Evolutionary conservation across 2,888 invertebrate genomes (phyloP).

Genomic region (Cerastis rubricosa): DNA sequence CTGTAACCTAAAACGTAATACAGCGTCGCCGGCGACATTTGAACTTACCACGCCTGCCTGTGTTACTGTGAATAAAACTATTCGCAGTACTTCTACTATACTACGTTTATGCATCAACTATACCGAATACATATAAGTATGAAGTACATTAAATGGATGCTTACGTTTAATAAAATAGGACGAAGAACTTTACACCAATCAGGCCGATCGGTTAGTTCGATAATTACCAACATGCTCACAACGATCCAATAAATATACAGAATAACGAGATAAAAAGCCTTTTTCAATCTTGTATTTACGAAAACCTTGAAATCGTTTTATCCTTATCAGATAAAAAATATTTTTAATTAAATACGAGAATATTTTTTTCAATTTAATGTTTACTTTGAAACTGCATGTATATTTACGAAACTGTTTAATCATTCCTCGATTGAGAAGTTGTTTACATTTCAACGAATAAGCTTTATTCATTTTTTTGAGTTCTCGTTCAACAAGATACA

Average conservation of each 20-base stretch:
- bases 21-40: constrained; percentile 42
- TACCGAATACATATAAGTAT: neutral
- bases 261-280: constrained; percentile 6
- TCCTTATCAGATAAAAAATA: constrained; percentile 5
- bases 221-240: constrained; percentile 1
- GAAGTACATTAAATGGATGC: neutral
- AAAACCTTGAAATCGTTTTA: constrained; percentile 24
- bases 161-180: neutral
- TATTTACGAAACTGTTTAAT: constrained; percentile 14
- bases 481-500: constrained; percentile 25
- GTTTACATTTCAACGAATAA: constrained; percentile 32
- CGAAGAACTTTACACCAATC: neutral
- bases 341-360: constrained; percentile 33
- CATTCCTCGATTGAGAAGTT: constrained; percentile 7
- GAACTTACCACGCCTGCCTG: constrained; percentile 35
- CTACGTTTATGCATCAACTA: neutral
- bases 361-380: constrained; percentile 1
- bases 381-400: constrained; percentile 3
- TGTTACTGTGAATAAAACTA: constrained; percentile 18
- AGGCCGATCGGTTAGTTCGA: neutral
- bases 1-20: constrained; percentile 58
- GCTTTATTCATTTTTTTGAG: constrained; percentile 29
- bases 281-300: constrained; percentile 5
- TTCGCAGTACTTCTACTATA: neutral
- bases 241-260: neutral